These are phyloP conservation scores for Xestia xanthographa DNA, from an alignment of 2,888 invertebrate species.

Conservation along the genomic window DNA sequence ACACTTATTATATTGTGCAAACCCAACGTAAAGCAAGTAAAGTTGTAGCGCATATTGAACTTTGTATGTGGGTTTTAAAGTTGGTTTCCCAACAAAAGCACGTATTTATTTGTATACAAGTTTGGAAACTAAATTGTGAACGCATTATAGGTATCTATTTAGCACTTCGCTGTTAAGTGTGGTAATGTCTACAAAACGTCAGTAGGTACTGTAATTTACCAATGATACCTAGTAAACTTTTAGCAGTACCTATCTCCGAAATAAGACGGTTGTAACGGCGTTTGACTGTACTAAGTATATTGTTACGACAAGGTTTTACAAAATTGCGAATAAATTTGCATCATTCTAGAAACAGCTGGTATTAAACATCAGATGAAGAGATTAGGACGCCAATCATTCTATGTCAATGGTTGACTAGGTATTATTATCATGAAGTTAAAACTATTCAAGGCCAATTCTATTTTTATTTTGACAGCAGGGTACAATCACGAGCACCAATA, in stretches of 20 bases:
- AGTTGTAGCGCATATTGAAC: neutral
- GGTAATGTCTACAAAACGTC: neutral
- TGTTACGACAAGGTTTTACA: neutral
- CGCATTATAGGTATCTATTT: neutral
- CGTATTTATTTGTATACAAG: neutral
- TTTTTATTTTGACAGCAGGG: neutral
- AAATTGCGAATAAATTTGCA: neutral
- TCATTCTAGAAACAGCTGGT: neutral
- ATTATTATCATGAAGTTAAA: neutral
- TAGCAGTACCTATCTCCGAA: neutral
- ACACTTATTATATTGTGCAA: neutral
- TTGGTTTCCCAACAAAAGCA: neutral
- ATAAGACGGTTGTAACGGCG: neutral
- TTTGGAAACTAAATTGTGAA: constrained; percentile 1
- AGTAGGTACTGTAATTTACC: neutral
- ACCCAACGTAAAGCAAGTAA: neutral
- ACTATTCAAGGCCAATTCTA: neutral
- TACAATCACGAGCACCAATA: neutral
- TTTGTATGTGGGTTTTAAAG: neutral
- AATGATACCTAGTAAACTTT: neutral
- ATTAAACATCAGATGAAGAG: neutral
- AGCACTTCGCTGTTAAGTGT: neutral
- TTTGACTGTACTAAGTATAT: neutral
- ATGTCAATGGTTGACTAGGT: neutral
- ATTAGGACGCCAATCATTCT: neutral